Conservation (phyloP, 2,797 vertebrate genomes). For the Eulemur albifrons region DNA sequence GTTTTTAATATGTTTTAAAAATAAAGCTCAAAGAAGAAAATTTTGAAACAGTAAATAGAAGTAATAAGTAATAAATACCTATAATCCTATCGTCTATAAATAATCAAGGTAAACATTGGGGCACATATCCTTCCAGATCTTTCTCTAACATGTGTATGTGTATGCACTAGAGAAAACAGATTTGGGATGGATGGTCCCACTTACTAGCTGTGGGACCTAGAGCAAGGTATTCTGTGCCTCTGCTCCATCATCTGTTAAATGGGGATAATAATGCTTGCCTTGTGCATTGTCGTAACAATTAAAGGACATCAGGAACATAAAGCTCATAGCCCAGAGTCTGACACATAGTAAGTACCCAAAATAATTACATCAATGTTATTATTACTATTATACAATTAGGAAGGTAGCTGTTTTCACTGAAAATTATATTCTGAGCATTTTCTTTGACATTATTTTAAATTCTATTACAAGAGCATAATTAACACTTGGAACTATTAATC, state of each 20-base stretch:
- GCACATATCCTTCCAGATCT: neutral
- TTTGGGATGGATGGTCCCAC: no score
- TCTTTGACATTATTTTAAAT: constrained; percentile 74
- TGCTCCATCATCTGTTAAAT: neutral
- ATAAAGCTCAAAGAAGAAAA: constrained; percentile 4
- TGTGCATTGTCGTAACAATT: neutral
- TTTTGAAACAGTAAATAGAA: neutral
- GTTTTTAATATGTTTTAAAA: constrained; percentile 17
- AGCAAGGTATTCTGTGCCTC: neutral
- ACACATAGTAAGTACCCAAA: neutral
- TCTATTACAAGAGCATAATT: constrained; percentile 73
- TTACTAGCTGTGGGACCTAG: neutral
- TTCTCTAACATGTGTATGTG: neutral
- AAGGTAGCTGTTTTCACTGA: constrained; percentile 17
- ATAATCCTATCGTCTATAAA: neutral
- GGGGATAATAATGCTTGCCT: neutral
- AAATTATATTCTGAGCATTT: constrained; percentile 67
- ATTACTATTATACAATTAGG: neutral
- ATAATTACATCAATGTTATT: neutral
- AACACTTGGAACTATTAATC: constrained; percentile 56
- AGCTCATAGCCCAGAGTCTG: neutral
- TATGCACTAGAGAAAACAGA: neutral
- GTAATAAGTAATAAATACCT: neutral
- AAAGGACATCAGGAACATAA: neutral
- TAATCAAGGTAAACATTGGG: neutral